Conservation (phyloP, 1,140 invertebrate species). For the Bombus pascuorum region DNA sequence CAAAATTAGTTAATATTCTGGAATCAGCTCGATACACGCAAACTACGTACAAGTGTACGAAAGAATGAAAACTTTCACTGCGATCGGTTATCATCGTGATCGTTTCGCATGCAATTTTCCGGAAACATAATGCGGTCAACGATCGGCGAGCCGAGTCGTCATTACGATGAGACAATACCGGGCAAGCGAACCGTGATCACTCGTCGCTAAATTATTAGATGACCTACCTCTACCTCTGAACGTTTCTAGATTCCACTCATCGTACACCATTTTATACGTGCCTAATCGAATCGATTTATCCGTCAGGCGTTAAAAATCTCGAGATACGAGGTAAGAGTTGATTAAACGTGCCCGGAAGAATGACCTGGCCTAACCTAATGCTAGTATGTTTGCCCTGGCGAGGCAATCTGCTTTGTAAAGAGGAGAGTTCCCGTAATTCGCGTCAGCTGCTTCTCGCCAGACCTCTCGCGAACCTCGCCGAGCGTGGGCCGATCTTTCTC, state of each 20-base stretch:
- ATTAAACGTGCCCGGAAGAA: constrained; percentile 11
- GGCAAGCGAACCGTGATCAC: constrained; percentile 41
- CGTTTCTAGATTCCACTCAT: background rate
- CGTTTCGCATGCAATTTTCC: constrained; percentile 50
- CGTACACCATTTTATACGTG: background rate
- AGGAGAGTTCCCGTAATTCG: constrained; percentile 53
- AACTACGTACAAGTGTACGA: background rate
- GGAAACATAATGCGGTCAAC: constrained; percentile 55
- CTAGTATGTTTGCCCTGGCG: constrained; percentile 2
- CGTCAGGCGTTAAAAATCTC: background rate
- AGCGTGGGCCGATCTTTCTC: constrained; percentile 58
- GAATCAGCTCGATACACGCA: background rate
- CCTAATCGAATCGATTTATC: constrained; percentile 14
- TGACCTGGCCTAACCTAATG: constrained; percentile 21
- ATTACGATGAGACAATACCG: constrained; percentile 49
- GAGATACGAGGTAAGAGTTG: background rate
- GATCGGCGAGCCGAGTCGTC: constrained; percentile 33
- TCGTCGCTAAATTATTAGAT: constrained; percentile 36
- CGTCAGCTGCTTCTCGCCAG: constrained; percentile 27
- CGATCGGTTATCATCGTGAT: constrained; percentile 20
- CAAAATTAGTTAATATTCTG: background rate
- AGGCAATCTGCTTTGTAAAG: constrained; percentile 25
- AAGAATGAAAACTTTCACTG: constrained; percentile 32
- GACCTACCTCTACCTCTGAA: background rate
- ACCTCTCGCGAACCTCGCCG: constrained; percentile 14